Conservation (phyloP, 1,140 invertebrate genomes). For the Oedothorax gibbosus region DNA sequence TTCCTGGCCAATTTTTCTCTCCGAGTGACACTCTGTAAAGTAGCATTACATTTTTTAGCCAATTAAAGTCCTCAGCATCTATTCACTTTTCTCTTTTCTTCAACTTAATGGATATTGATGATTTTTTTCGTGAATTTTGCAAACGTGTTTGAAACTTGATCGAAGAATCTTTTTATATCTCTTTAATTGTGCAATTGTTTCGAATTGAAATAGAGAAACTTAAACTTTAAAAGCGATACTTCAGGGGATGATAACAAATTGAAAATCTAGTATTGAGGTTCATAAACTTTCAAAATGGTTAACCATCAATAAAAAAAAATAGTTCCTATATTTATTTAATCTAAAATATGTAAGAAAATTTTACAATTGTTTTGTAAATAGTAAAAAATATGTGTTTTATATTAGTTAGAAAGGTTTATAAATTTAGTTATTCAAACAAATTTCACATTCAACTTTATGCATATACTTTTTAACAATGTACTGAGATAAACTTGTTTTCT, state of each 20-base stretch:
- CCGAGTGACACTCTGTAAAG: slow-evolving; percentile 2
- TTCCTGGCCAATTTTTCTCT: neutral
- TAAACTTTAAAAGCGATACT: neutral
- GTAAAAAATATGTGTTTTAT: too few relatives aligned
- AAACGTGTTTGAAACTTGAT: slow-evolving; percentile 21
- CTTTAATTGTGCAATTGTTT: slow-evolving; percentile 9
- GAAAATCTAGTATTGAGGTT: too few relatives aligned
- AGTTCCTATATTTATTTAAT: too few relatives aligned
- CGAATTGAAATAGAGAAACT: slow-evolving; percentile 5
- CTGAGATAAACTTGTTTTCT: too few relatives aligned
- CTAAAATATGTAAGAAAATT: too few relatives aligned
- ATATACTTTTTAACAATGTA: too few relatives aligned
- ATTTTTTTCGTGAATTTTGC: slow-evolving; percentile 10
- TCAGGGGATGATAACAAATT: slow-evolving; percentile 10
- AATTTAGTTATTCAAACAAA: too few relatives aligned
- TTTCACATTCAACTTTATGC: too few relatives aligned
- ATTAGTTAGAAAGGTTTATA: too few relatives aligned
- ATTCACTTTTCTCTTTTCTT: slow-evolving; percentile 12
- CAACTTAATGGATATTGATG: slow-evolving; percentile 18
- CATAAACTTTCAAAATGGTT: too few relatives aligned
- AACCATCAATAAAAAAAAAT: too few relatives aligned
- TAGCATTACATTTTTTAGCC: slow-evolving; percentile 5
- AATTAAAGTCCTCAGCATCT: slow-evolving; percentile 2
- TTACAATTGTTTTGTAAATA: too few relatives aligned
- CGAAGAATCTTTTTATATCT: slow-evolving; percentile 19